Conservation (phyloP, 2,797 vertebrate genomes). For the Eutrigla gurnardus region DNA sequence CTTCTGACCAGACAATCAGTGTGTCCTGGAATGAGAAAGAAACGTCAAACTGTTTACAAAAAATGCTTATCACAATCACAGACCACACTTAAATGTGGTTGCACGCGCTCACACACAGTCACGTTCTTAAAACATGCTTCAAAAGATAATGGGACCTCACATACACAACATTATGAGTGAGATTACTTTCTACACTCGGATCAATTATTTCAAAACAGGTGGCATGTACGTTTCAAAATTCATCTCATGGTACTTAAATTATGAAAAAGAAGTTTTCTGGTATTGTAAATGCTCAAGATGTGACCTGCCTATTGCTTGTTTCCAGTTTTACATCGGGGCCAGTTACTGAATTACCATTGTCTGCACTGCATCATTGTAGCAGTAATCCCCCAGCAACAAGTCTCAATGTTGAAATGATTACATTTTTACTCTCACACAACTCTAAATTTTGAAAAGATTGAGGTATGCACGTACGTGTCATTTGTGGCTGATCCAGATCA, state of each 20-base stretch:
- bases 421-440: background rate
- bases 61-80: background rate
- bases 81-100: background rate
- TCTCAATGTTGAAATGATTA: background rate
- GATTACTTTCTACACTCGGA: background rate
- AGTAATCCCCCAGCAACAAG: constrained; percentile 4
- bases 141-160: background rate
- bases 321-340: background rate
- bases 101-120: background rate
- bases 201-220: background rate
- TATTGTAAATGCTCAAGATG: background rate
- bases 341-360: constrained; percentile 6
- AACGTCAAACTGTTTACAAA: constrained; percentile 12
- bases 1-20: constrained; percentile 99
- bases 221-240: background rate
- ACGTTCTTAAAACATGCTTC: background rate
- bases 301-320: background rate
- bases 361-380: background rate
- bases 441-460: too few relatives aligned
- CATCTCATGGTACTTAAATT: background rate
- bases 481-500: background rate
- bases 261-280: background rate
- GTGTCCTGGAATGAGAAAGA: constrained; percentile 88
- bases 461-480: background rate
- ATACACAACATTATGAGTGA: background rate